Conservation (phyloP, 2,797 vertebrate species). For the Morus bassanus region DNA sequence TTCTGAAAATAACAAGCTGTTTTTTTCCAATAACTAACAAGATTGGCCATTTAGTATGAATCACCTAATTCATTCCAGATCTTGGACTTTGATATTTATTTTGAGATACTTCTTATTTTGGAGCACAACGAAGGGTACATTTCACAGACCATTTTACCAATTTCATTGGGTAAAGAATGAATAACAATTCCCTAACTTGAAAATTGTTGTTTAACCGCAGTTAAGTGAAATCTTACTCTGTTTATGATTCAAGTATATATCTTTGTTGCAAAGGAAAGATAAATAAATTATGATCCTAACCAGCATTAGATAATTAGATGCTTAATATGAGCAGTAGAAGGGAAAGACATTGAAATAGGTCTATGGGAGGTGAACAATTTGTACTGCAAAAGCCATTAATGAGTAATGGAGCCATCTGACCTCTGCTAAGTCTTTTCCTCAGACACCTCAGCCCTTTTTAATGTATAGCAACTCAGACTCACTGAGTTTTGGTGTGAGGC, state of each 20-base stretch:
- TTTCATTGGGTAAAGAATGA: slow-evolving; percentile 20
- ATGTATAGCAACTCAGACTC: not conserved
- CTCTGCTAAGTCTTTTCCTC: not conserved
- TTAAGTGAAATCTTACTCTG: slow-evolving; percentile 39
- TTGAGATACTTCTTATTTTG: slow-evolving; percentile 38
- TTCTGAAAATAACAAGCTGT: not conserved
- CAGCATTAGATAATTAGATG: not conserved
- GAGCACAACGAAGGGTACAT: slow-evolving; percentile 21
- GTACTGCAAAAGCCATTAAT: not conserved
- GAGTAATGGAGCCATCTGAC: not conserved
- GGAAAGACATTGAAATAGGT: not conserved
- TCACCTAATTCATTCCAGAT: slow-evolving; percentile 61
- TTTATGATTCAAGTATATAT: not conserved
- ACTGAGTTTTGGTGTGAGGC: not conserved
- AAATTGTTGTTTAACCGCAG: slow-evolving; percentile 21
- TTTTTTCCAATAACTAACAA: not conserved
- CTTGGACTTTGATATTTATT: slow-evolving; percentile 33
- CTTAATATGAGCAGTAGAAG: not conserved
- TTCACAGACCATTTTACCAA: slow-evolving; percentile 29
- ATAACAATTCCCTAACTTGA: slow-evolving; percentile 37
- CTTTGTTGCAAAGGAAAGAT: not conserved
- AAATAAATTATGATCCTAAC: not conserved
- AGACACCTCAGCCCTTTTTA: not conserved
- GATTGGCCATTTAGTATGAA: slow-evolving; percentile 14
- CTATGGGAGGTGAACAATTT: not conserved